These are phyloP conservation scores for Drosophila elegans DNA, from an alignment of 1,140 invertebrate genomes.

Conservation along the genomic window DNA sequence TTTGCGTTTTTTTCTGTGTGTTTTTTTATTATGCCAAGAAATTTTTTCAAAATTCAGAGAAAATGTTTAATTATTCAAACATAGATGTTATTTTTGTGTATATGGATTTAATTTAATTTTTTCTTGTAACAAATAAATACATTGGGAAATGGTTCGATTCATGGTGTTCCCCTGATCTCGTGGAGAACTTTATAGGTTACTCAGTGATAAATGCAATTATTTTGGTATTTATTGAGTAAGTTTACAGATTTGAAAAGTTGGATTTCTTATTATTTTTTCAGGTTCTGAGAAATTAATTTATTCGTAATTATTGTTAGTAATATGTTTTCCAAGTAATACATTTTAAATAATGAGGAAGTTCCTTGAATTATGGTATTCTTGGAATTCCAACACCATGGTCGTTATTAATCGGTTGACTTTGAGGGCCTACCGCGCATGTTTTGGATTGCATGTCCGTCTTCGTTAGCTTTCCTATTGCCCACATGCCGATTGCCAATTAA, in stretches of 20 bases:
- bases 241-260: too few relatives aligned
- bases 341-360: background rate
- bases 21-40: background rate
- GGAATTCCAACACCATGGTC: background rate
- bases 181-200: too few relatives aligned
- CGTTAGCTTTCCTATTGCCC: conserved; percentile 30
- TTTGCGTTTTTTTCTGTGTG: background rate
- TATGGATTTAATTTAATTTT: too few relatives aligned
- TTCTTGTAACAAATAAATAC: background rate
- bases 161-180: background rate
- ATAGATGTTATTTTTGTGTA: background rate
- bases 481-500: conserved; percentile 55
- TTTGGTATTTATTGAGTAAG: too few relatives aligned
- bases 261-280: too few relatives aligned
- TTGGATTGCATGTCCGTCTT: conserved; percentile 51
- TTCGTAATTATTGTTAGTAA: too few relatives aligned
- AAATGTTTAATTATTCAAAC: background rate
- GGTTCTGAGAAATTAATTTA: too few relatives aligned
- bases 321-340: too few relatives aligned
- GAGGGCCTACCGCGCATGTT: conserved; percentile 29
- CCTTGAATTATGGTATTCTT: background rate
- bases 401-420: conserved; percentile 26
- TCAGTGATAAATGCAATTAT: too few relatives aligned
- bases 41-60: background rate
- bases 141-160: background rate